Conservation (phyloP, 2,888 invertebrate species). For the Tolmerus cingulatus region DNA sequence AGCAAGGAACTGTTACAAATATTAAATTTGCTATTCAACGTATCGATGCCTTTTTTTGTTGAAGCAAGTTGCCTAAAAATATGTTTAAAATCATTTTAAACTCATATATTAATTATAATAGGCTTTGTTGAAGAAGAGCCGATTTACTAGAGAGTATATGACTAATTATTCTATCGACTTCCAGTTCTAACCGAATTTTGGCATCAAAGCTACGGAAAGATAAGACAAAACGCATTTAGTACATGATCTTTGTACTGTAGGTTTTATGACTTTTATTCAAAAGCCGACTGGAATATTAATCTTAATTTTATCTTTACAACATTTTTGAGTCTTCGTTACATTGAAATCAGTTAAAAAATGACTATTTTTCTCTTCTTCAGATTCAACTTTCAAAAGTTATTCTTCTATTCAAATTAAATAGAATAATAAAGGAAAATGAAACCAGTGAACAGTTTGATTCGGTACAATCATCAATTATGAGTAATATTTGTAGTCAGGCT, state of each 20-base stretch:
- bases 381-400: neutral
- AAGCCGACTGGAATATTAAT: too few relatives aligned
- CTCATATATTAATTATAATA: too few relatives aligned
- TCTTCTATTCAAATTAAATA: neutral
- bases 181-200: too few relatives aligned
- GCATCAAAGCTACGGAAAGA: too few relatives aligned
- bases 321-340: neutral
- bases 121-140: too few relatives aligned
- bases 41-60: slow-evolving; percentile 72
- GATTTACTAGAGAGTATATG: too few relatives aligned
- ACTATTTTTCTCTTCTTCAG: neutral
- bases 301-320: neutral
- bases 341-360: neutral
- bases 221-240: too few relatives aligned
- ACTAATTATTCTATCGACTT: too few relatives aligned
- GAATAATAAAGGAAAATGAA: neutral
- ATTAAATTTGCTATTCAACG: slow-evolving; percentile 76
- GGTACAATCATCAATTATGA: too few relatives aligned
- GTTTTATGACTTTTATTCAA: too few relatives aligned
- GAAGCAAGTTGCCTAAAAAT: slow-evolving; percentile 64
- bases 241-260: too few relatives aligned
- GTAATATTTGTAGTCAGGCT: too few relatives aligned
- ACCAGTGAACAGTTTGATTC: neutral
- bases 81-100: slow-evolving; percentile 9
- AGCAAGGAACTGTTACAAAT: slow-evolving; percentile 74